phyloP scores from a whole-genome alignment of 2,113 vertebrate genomes.

The Malurus alboscapulatus region DNA sequence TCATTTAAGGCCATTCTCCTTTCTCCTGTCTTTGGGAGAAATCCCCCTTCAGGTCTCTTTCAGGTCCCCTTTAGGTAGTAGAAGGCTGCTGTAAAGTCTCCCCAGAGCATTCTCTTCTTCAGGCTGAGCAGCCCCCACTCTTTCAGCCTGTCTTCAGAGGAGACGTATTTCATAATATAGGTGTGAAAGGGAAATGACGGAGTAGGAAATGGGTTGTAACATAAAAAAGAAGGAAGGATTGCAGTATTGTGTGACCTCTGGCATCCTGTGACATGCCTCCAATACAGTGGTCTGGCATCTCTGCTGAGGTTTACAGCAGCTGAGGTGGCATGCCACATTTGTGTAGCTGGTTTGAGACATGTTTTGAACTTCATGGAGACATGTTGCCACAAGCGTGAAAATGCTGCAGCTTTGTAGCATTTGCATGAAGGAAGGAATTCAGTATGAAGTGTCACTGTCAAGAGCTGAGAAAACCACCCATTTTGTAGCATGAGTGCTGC shows the following conservation, averaged over 20 bases:
- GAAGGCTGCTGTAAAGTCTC: background rate
- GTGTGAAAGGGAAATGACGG: background rate
- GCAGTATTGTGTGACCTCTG: background rate
- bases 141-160: background rate
- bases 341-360: background rate
- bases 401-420: background rate
- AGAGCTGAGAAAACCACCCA: background rate
- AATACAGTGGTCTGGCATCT: background rate
- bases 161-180: background rate
- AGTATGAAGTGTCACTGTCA: background rate
- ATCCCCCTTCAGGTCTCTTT: background rate
- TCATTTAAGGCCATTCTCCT: background rate
- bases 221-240: background rate
- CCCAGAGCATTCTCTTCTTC: background rate
- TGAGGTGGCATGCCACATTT: background rate
- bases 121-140: background rate
- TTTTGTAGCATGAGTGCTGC: background rate
- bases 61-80: background rate
- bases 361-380: background rate
- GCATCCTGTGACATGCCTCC: background rate
- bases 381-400: background rate
- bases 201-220: background rate
- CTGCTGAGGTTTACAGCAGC: background rate
- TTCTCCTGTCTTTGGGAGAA: background rate
- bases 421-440: background rate